Evolutionary conservation across 2,888 invertebrate genomes (phyloP), one percentile per base, ranked within the genome.

Genomic region (Andrena trimmerana): DNA sequence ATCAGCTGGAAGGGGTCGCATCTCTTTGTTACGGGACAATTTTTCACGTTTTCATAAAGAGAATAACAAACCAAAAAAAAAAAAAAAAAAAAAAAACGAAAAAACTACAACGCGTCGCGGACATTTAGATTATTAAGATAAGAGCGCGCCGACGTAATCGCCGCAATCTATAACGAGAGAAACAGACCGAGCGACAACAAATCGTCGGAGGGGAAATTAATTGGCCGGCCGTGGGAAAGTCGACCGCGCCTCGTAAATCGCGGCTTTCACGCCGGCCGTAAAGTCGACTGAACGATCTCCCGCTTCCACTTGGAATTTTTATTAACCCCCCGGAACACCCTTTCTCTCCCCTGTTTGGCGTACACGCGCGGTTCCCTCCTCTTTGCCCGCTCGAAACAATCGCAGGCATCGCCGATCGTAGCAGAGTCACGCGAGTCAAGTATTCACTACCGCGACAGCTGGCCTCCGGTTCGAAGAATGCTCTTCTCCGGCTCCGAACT

Each of bases 1-100:
- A 81, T 81, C 67, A 70, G 59, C 69, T 57, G 42, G 42, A 52
- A 54, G 67, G 36, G 36, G 62, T 42, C 54, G 42, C 71, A 68
- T 73, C 81, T 81, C 81, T 81, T 81, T 81, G 81, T 73, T 65
- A 81, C 81, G 81, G 81, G 67, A 73, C 81, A 73, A 81, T 81
- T 81, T 80, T 81, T 81, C 81, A 81, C 81, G 81, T 81, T 81
- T 81, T 81, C 81, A 81, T 81, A 70, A 59, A 48, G 52, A 31
- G 57, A 57, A 57, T 66, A 81, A 54, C 24, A n/a, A 50, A 52
- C 29, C 54, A 31, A 68, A 54, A 68, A 54, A 33, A 24, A 13
- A 16, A 4, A 42, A 16, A 68, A 31, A 68, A 54, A 33, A 24
- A 13, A 16, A 4, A 42, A 16, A 24, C 57, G 57, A 24, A 31